Evolutionary conservation across 2,888 invertebrate genomes (phyloP).

Genomic region (Cephus pygmeus): DNA sequence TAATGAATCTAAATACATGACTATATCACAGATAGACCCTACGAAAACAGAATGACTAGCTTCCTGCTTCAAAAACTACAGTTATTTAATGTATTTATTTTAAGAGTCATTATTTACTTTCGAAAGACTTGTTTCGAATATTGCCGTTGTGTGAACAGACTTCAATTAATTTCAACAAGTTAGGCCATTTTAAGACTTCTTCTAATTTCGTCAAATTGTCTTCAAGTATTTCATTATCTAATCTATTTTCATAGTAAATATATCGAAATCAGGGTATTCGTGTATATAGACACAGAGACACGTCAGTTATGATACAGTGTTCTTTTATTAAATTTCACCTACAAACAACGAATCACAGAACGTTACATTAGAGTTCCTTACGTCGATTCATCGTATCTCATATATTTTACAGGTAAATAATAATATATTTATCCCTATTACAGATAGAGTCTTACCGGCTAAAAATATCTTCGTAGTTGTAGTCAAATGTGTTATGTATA

Average conservation of each 20-base stretch:
- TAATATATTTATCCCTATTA: slow-evolving; percentile 63
- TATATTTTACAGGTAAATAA: slow-evolving; percentile 65
- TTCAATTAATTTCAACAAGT: not conserved
- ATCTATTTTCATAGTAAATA: not conserved
- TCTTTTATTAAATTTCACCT: slow-evolving; percentile 67
- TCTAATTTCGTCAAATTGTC: not conserved
- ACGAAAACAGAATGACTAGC: not conserved
- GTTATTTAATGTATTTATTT: not conserved
- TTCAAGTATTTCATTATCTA: not conserved
- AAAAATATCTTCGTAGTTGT: slow-evolving; percentile 62
- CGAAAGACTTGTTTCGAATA: not conserved
- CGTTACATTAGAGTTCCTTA: slow-evolving; percentile 66
- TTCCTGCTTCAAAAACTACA: not conserved
- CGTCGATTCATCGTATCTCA: slow-evolving; percentile 62
- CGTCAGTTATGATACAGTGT: slow-evolving; percentile 57
- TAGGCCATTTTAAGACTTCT: not conserved
- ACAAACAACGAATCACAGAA: slow-evolving; percentile 67
- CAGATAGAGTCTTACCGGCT: slow-evolving; percentile 63
- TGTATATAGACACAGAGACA: not conserved
- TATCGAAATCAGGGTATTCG: not conserved
- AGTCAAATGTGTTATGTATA: slow-evolving; percentile 59
- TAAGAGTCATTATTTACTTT: not conserved
- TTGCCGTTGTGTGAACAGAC: not conserved
- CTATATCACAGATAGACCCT: not conserved
- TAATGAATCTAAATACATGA: not conserved